Base-by-base conservation (phyloP, 1,140 invertebrate species). In the Platyscapa corneri region DNA sequence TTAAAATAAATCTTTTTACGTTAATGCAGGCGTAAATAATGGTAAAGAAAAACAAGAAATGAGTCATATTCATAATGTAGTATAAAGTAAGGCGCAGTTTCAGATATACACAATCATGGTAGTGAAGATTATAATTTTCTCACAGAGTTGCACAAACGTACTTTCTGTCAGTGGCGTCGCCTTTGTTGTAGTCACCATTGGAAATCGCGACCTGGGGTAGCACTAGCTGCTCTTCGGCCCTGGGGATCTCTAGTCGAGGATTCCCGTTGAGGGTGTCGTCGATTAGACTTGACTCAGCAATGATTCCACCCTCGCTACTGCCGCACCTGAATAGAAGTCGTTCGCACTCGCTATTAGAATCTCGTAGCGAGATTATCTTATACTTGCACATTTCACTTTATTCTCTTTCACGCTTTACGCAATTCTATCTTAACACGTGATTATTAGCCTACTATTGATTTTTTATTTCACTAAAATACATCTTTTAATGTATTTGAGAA, bases 241-340 rank as follows among this genome's bases (percentile, higher is more conserved):
- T 53, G 12, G 77, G 76, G 20, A 20, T 32, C 53, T 81, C 37
- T 42, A 53, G 64, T 85, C 88, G 89, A 88, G 89, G 88, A 90
- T 92, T 92, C 79, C 91, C 91, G 88, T 92, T 92, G 89, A 92
- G 91, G 88, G 89, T 92, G 89, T 92, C 91, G 88, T 92, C 91
- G 88, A 91, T 91, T 88, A 91, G 88, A 88, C 89, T 88, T 87
- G 91, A 92, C 87, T 92, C 91, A 76, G 88, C 88, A 87, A 89
- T 85, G 83, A 86, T 88, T 86, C 89, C 86, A 89, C 90, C 91
- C 90, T 92, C 91, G 82, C 81, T 82, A 87, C 89, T 89, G 91
- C 89, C 88, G 90, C 90, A 92, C 90, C 91, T 92, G 88, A 88
- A 91, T 91, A 89, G 87, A 87, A 86, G 60, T 27, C 74, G 67